phyloP scores from a whole-genome alignment of 2,797 vertebrate genomes.

The Anisognathus igniventris region DNA sequence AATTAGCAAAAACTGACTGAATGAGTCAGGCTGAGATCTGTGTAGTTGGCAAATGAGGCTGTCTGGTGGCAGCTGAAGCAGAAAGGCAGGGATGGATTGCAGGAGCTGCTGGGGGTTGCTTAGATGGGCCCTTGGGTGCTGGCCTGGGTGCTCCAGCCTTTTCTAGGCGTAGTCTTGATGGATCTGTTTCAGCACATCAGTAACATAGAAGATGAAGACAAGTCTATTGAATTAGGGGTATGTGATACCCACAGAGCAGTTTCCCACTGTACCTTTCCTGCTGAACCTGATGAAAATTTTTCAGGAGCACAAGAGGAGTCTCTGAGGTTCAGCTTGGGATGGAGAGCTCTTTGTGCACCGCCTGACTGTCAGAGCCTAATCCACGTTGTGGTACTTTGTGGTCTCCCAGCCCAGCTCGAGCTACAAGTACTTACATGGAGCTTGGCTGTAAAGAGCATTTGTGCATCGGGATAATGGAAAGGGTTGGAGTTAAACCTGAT shows the following conservation, averaged over 20 bases:
- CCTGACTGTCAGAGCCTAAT: neutral
- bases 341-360: neutral
- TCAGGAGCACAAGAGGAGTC: neutral
- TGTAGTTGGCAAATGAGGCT: neutral
- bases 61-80: neutral
- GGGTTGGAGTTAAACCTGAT: slow-evolving; percentile 28
- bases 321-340: neutral
- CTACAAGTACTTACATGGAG: neutral
- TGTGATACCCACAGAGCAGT: neutral
- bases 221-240: neutral
- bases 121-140: neutral
- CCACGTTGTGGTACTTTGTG: neutral
- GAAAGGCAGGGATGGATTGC: neutral
- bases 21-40: neutral
- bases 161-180: neutral
- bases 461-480: neutral
- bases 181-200: neutral
- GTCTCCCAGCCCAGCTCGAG: fast-evolving
- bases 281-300: neutral
- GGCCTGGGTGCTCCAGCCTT: neutral
- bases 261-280: neutral
- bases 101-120: neutral
- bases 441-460: neutral
- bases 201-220: neutral
- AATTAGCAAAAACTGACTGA: neutral